Percentiles rank a stretch among this genome's conserved stretches.
Evolutionary conservation across 2,888 invertebrate species (phyloP).

Genomic region (Eilema caniola): DNA sequence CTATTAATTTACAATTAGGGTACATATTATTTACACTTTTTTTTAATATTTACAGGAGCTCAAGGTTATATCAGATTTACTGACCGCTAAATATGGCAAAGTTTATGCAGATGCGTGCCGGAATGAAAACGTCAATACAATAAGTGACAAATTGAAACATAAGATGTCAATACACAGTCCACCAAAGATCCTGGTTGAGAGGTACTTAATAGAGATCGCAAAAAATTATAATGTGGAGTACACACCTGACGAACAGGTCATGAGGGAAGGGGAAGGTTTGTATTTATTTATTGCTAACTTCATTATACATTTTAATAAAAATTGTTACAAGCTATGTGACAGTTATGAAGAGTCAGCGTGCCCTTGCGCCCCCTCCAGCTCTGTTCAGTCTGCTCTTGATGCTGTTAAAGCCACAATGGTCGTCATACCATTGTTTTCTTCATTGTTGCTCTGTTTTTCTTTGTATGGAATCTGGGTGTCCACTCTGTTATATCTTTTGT

Average conservation of each 20-base stretch:
- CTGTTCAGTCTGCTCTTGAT: too few species aligned
- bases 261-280: slow-evolving; percentile 90
- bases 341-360: too few species aligned
- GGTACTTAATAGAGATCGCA: slow-evolving; percentile 97
- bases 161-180: slow-evolving; percentile 98
- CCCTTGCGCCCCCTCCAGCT: too few species aligned
- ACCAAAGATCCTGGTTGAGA: slow-evolving; percentile 97
- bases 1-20: too few species aligned
- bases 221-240: slow-evolving; percentile 98
- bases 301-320: too few species aligned
- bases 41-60: slow-evolving; percentile 82
- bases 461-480: too few species aligned
- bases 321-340: too few species aligned
- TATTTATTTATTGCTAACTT: slow-evolving; percentile 6
- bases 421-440: too few species aligned
- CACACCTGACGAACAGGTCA: slow-evolving; percentile 97
- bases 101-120: slow-evolving; percentile 96
- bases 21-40: not conserved
- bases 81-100: slow-evolving; percentile 97
- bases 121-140: slow-evolving; percentile 92
- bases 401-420: too few species aligned
- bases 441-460: too few species aligned
- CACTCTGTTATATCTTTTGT: too few species aligned
- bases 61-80: slow-evolving; percentile 94
- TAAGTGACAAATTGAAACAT: slow-evolving; percentile 96